These are phyloP conservation scores for Brachionus manjavacas DNA, from an alignment of 1,140 invertebrate genomes.

Conservation along the genomic window DNA sequence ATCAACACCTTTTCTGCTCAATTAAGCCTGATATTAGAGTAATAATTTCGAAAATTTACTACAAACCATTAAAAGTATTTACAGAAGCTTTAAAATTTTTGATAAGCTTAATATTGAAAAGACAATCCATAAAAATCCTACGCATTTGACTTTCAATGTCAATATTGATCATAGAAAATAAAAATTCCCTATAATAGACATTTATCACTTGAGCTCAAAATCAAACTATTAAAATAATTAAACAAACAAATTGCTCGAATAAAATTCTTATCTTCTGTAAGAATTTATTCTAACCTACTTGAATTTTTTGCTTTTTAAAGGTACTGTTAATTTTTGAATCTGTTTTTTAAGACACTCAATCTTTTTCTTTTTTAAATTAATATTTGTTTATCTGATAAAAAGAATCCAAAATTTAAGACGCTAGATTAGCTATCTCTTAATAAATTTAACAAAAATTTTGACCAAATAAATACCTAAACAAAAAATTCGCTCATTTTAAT, in stretches of 20 bases:
- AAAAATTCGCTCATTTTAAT: not conserved
- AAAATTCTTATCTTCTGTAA: not conserved
- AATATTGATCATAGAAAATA: not conserved
- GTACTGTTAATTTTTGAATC: not conserved
- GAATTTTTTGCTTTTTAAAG: not conserved
- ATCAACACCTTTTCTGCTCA: conserved; percentile 1
- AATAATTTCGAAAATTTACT: not conserved
- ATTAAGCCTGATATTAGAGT: not conserved
- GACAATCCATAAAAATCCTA: not conserved
- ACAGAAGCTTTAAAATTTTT: not conserved
- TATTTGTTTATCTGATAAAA: not conserved
- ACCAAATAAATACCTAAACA: not conserved
- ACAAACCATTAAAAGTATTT: not conserved
- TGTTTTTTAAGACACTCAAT: not conserved
- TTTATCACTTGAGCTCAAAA: no score
- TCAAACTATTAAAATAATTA: not conserved
- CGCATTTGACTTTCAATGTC: not conserved
- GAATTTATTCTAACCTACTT: not conserved
- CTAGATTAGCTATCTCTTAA: not conserved
- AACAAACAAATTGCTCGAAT: not conserved
- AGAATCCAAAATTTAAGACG: not conserved
- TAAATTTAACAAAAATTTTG: not conserved
- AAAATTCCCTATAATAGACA: no score
- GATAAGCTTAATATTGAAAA: not conserved
- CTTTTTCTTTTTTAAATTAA: not conserved